Base-by-base conservation (phyloP, 2,888 invertebrate species). In the Perizoma affinitatum region DNA sequence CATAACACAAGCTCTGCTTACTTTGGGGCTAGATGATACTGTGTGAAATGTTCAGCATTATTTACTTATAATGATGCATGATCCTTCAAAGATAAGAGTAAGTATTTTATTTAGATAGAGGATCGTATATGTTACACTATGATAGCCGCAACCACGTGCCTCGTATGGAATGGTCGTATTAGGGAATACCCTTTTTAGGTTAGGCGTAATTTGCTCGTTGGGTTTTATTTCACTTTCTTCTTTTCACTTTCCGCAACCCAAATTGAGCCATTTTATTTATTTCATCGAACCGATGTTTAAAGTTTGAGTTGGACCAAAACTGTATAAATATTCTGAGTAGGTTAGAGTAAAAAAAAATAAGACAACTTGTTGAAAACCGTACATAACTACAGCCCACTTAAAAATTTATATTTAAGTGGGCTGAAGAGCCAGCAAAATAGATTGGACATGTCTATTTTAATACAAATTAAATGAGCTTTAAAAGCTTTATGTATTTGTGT, bases 321-420 rank as follows among this genome's bases (percentile, higher is more conserved):
- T 22, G 22, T 22, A n/a, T 22, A 22, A 22, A 22, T 22, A 22
- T 22, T 22, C 22, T 22, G 22, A 2, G 22, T 22, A 22, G 22
- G 22, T 22, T 22, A 3, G 22, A 10, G 10, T n/a, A n/a, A 33
- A 7, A 6, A 45, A 45, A 45, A 6, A 8, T 45, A 22, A 33
- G 45, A 8, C 22, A 8, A 43, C 43, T 22, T 9, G 45, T 22
- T 4, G 5, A 43, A 34, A 53, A 57, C 41, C 57, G 49, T 57
- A 38, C 54, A 50, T 50, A 42, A 42, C 36, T 50, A 22, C 42
- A 38, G 54, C 54, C 57, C 57, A 57, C 54, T 10, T 53, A 34
- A n/a, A 41, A 51, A 40, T 56, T 6, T 43, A 9, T 52, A 33
- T 22, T 22, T n/a, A n/a, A n/a, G n/a, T n/a, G n/a, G n/a, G n/a